Conservation (phyloP, 2,113 vertebrate genomes). For the Lycaon pictus region DNA sequence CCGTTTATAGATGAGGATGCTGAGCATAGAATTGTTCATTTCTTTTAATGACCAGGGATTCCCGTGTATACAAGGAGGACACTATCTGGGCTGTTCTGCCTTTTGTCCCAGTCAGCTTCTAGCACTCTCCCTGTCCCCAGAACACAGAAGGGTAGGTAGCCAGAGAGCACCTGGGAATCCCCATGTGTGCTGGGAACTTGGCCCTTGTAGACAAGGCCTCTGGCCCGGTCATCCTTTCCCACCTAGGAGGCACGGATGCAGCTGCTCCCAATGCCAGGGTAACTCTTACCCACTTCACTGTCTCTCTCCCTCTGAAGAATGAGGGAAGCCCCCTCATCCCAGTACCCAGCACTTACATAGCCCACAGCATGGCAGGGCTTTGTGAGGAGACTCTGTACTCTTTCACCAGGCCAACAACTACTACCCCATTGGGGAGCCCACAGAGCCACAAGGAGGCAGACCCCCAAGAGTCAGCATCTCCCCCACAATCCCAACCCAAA, state of each 20-base stretch:
- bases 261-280: too few relatives aligned
- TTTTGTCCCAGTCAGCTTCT: neutral
- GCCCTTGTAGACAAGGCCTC: neutral
- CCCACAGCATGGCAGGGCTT: neutral
- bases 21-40: neutral
- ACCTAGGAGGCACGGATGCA: neutral
- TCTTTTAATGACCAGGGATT: neutral
- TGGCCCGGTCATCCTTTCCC: neutral
- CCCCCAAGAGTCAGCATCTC: neutral
- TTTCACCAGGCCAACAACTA: neutral
- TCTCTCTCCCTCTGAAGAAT: neutral
- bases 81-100: neutral
- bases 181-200: neutral
- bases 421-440: neutral
- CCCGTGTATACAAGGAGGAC: too few relatives aligned
- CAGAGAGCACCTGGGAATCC: neutral
- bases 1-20: neutral
- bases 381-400: neutral
- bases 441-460: neutral
- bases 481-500: neutral
- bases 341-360: neutral
- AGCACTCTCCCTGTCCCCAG: neutral
- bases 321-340: neutral
- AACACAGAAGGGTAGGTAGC: neutral
- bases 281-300: neutral